Evolutionary conservation across 1,140 invertebrate genomes (phyloP).

Genomic region (Atta texana): DNA sequence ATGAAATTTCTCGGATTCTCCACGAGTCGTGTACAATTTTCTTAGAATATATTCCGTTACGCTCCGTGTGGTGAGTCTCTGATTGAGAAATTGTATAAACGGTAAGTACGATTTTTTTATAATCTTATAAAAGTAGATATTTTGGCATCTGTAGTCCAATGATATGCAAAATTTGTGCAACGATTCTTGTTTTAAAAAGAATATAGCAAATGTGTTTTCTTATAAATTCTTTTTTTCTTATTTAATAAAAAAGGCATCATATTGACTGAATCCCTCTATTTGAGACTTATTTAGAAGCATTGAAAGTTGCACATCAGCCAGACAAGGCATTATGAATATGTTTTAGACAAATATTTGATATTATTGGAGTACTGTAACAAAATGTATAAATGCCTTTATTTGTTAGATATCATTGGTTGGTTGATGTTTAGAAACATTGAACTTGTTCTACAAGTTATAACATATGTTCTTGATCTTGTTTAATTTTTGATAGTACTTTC

Average conservation of each 20-base stretch:
- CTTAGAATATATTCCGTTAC: neutral
- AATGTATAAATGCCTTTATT: no score
- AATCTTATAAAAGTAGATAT: neutral
- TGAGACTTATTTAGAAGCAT: neutral
- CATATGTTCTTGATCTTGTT: no score
- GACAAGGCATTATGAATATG: neutral
- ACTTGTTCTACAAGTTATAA: no score
- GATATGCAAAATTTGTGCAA: neutral
- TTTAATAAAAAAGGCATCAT: no score
- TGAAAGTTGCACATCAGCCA: neutral
- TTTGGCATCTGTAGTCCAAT: neutral
- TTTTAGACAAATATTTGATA: neutral
- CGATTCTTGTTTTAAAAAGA: neutral
- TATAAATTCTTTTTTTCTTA: neutral
- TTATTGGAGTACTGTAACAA: neutral
- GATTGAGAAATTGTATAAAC: neutral
- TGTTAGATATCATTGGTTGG: no score
- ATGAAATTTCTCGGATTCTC: neutral
- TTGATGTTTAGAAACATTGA: no score
- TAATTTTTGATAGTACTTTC: no score
- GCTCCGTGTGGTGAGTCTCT: neutral
- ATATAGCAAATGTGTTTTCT: neutral
- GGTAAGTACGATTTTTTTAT: conserved; percentile 3
- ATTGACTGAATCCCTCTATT: no score
- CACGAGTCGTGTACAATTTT: neutral